phyloP scores from a whole-genome alignment of 2,113 vertebrate genomes.

The Carollia perspicillata region DNA sequence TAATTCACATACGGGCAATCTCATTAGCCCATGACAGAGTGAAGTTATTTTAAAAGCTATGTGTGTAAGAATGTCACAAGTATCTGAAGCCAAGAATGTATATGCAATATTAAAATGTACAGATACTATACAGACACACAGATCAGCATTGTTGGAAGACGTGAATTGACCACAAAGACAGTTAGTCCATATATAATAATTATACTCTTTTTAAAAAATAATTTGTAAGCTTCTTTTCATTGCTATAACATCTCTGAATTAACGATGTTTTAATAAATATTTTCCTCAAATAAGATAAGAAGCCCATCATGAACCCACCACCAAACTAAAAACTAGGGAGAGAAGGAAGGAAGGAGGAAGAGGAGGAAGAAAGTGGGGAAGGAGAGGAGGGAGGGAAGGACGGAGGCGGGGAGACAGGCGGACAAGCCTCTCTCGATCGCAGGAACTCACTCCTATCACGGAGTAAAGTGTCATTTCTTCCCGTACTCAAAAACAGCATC shows the following conservation, averaged over 20 bases:
- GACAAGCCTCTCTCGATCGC: neutral
- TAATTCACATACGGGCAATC: conserved; percentile 13
- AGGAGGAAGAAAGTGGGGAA: neutral
- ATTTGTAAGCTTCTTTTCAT: neutral
- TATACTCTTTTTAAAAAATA: neutral
- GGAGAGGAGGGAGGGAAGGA: no score
- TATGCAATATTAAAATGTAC: neutral
- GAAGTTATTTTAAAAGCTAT: neutral
- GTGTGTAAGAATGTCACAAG: neutral
- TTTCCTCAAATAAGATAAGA: neutral
- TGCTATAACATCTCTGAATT: neutral
- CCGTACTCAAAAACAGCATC: neutral
- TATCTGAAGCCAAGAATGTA: conserved; percentile 5
- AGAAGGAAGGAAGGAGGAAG: neutral
- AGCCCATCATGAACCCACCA: neutral
- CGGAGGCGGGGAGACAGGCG: neutral
- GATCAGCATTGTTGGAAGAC: neutral
- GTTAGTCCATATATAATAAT: neutral
- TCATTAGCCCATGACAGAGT: neutral
- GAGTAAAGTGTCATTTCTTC: neutral
- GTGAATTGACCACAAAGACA: neutral
- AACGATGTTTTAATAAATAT: neutral
- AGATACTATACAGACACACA: neutral
- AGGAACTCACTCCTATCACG: neutral
- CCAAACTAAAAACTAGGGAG: neutral